Percentiles rank a stretch among this genome's conserved stretches.
phyloP scores from a whole-genome alignment of 2,797 vertebrate genomes.

The Epinephelus malabaricus region DNA sequence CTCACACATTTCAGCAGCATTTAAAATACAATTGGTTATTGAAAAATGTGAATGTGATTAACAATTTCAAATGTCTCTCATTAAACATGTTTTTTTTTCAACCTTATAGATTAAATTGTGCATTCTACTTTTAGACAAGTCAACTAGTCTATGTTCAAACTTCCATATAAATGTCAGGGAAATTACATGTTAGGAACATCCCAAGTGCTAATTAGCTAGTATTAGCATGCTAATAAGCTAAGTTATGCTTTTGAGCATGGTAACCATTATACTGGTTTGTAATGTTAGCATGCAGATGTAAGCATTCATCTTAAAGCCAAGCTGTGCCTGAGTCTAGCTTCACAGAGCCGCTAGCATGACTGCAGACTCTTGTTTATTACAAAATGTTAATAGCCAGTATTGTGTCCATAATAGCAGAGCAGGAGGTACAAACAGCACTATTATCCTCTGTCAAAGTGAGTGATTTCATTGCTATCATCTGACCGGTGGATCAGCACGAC shows the following conservation, averaged over 20 bases:
- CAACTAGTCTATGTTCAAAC: too few relatives aligned
- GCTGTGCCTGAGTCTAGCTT: background rate
- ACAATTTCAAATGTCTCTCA: too few relatives aligned
- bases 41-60: too few relatives aligned
- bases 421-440: slow-evolving; percentile 32
- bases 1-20: too few relatives aligned
- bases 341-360: background rate
- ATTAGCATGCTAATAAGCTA: background rate
- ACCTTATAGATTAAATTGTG: too few relatives aligned
- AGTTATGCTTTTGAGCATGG: background rate
- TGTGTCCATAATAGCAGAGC: slow-evolving; percentile 37
- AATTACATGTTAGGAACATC: too few relatives aligned
- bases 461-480: slow-evolving; percentile 62
- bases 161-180: too few relatives aligned
- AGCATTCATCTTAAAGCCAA: background rate
- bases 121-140: too few relatives aligned
- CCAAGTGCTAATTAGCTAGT: background rate
- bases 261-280: too few relatives aligned
- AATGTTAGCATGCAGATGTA: background rate
- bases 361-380: background rate
- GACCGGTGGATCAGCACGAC: slow-evolving; percentile 51
- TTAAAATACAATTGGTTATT: too few relatives aligned
- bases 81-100: too few relatives aligned
- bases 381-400: slow-evolving; percentile 37
- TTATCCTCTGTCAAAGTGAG: slow-evolving; percentile 61